A percentile compares a stretch with the other conserved stretches of the same genome.
These are phyloP conservation scores for Idaea aversata DNA, from an alignment of 2,888 invertebrate species.

Conservation along the genomic window DNA sequence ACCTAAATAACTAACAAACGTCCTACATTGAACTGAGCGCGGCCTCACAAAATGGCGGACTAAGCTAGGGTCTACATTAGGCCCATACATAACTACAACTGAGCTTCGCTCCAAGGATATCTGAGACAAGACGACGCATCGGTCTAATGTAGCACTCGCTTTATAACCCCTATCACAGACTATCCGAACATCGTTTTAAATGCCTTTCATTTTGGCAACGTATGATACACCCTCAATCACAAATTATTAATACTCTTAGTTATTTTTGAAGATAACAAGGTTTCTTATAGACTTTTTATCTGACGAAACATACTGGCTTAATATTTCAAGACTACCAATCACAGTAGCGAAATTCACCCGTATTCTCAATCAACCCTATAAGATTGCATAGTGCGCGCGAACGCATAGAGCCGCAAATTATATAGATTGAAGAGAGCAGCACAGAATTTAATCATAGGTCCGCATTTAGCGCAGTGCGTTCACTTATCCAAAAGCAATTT, in stretches of 20 bases:
- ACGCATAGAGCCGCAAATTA: too few relatives aligned
- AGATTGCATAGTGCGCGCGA: too few relatives aligned
- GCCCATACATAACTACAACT: neutral
- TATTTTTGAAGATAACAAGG: neutral
- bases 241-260: neutral
- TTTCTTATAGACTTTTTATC: neutral
- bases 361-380: too few relatives aligned
- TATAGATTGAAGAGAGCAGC: too few relatives aligned
- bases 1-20: constrained; percentile 62
- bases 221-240: neutral
- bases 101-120: neutral
- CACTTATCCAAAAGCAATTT: too few relatives aligned
- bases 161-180: neutral
- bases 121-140: neutral
- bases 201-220: neutral
- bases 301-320: neutral
- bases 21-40: neutral
- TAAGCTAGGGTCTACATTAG: neutral
- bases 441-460: too few relatives aligned
- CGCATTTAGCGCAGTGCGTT: too few relatives aligned
- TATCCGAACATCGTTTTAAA: neutral
- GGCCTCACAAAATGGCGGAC: constrained; percentile 2
- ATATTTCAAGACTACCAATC: too few relatives aligned
- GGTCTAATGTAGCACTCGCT: neutral
- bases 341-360: too few relatives aligned